Evolutionary conservation across 1,140 invertebrate species (phyloP).

Genomic region (Pseudomyrmex concolor): DNA sequence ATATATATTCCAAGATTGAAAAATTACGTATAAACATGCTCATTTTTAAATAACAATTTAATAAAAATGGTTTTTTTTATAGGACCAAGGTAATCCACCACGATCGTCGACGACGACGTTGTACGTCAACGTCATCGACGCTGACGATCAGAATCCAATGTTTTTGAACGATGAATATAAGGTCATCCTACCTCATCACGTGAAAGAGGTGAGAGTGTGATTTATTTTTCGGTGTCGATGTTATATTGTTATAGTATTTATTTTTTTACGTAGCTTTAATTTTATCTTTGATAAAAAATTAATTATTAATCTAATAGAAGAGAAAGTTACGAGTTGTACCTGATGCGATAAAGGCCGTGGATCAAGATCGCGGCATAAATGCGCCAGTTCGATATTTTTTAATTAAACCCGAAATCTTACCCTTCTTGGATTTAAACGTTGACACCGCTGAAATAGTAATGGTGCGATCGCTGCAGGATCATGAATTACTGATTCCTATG

Average conservation of each 20-base stretch:
- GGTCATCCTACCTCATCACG: conserved; percentile 88
- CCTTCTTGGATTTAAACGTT: conserved; percentile 85
- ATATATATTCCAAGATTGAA: not conserved
- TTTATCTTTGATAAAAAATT: conserved; percentile 8
- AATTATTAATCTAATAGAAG: conserved; percentile 84
- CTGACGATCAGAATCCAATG: conserved; percentile 96
- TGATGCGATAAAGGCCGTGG: conserved; percentile 89
- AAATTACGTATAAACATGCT: not conserved
- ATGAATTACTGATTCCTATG: conserved; percentile 88
- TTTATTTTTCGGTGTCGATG: conserved; percentile 12
- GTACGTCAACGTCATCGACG: conserved; percentile 93
- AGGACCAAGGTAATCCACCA: conserved; percentile 93
- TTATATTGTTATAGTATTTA: not conserved
- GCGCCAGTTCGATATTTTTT: conserved; percentile 89
- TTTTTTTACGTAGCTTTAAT: not conserved
- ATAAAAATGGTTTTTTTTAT: not conserved
- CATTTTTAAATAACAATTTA: not conserved
- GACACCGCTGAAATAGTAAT: conserved; percentile 88
- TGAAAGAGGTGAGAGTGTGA: conserved; percentile 84
- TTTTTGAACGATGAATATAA: conserved; percentile 92
- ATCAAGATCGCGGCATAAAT: conserved; percentile 93
- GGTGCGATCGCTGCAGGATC: conserved; percentile 86
- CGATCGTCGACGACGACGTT: conserved; percentile 90
- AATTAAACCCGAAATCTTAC: conserved; percentile 84
- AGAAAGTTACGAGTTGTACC: conserved; percentile 86